Percentiles rank a stretch among this genome's conserved stretches.
Evolutionary conservation across 1,140 invertebrate genomes (phyloP).

Genomic region (Bathynomus jamesi): DNA sequence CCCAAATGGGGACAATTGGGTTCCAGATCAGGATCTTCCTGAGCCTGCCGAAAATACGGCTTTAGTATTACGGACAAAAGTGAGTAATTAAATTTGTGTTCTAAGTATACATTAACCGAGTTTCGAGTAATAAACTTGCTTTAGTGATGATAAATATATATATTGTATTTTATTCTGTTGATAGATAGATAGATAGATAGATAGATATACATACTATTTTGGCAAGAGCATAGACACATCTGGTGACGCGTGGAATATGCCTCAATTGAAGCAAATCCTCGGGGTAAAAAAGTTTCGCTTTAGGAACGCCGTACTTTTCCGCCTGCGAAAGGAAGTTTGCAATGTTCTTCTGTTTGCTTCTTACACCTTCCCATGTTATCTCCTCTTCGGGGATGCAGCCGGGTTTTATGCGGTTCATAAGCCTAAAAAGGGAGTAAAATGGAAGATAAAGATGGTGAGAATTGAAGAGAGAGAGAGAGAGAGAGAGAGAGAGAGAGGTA

Average conservation of each 20-base stretch:
- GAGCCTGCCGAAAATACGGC: slow-evolving; percentile 17
- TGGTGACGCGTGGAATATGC: slow-evolving; percentile 41
- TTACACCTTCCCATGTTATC: slow-evolving; percentile 36
- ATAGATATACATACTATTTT: slow-evolving; percentile 33
- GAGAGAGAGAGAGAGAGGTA: too few relatives aligned
- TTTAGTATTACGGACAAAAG: too few relatives aligned
- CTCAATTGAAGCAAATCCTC: slow-evolving; percentile 41
- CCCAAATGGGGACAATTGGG: slow-evolving; percentile 17
- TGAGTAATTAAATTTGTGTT: too few relatives aligned
- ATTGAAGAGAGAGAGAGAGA: too few relatives aligned
- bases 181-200: not conserved
- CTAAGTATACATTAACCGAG: too few relatives aligned
- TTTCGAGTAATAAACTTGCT: too few relatives aligned
- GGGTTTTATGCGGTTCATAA: slow-evolving; percentile 40
- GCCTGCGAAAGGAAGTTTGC: slow-evolving; percentile 39
- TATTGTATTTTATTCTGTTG: too few relatives aligned
- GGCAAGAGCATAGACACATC: slow-evolving; percentile 41
- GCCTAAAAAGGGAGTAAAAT: slow-evolving; percentile 22
- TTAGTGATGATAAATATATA: not conserved
- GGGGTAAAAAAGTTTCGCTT: slow-evolving; percentile 39
- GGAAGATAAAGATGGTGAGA: not conserved
- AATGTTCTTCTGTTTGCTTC: slow-evolving; percentile 40
- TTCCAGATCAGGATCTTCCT: slow-evolving; percentile 16
- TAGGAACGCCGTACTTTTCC: slow-evolving; percentile 39
- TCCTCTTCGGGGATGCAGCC: slow-evolving; percentile 39